phyloP scores from a whole-genome alignment of 2,888 invertebrate species.

The Aspidiotus rigidus region DNA sequence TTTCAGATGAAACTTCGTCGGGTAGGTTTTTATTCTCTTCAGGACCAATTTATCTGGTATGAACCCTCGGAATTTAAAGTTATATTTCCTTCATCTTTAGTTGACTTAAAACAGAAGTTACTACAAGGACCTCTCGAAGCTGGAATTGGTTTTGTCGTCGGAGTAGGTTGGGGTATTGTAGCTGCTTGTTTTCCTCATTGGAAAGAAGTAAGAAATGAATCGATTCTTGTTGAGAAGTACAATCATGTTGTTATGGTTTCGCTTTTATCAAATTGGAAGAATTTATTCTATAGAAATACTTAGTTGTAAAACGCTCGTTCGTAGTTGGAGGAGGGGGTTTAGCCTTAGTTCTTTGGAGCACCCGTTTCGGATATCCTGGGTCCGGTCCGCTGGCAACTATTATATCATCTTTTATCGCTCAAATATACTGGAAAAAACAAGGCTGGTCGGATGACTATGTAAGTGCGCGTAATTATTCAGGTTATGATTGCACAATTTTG shows the following conservation, averaged over 20 bases:
- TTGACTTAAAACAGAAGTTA: conserved; percentile 46
- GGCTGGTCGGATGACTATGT: conserved; percentile 25
- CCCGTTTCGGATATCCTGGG: conserved; percentile 51
- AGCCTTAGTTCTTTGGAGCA: conserved; percentile 55
- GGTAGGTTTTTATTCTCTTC: too few relatives aligned
- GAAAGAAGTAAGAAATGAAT: conserved; percentile 42
- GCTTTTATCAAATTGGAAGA: neutral
- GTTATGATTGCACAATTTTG: too few relatives aligned
- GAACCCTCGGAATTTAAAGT: too few relatives aligned
- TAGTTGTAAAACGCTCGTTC: conserved; percentile 39
- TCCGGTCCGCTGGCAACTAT: conserved; percentile 54
- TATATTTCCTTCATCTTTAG: conserved; percentile 40
- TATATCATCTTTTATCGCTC: conserved; percentile 50
- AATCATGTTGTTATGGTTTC: neutral
- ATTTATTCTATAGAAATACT: conserved; percentile 36
- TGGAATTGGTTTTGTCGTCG: conserved; percentile 52
- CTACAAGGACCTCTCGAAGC: conserved; percentile 53
- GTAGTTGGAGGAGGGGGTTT: conserved; percentile 54
- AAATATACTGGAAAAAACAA: conserved; percentile 47
- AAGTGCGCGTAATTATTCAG: neutral
- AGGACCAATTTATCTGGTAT: too few relatives aligned
- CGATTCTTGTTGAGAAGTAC: neutral
- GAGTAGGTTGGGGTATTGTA: conserved; percentile 51
- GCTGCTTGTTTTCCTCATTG: conserved; percentile 54
- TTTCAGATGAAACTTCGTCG: conserved; percentile 45